A percentile compares a stretch with the other conserved stretches of the same genome.
Conservation (phyloP, 1,140 invertebrate genomes). For the Sinella curviseta region DNA sequence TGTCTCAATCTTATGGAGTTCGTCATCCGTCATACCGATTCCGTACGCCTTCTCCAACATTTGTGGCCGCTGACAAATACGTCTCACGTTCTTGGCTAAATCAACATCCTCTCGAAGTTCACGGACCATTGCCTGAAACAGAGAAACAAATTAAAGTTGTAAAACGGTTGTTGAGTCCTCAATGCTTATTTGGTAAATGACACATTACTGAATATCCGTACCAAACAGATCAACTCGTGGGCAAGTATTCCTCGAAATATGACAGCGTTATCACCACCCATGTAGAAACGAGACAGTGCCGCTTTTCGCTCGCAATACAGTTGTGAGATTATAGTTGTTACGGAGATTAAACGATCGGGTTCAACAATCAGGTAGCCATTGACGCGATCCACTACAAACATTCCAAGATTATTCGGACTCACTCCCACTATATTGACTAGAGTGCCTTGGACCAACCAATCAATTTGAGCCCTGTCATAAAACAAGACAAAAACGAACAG, state of each 20-base stretch:
- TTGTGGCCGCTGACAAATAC: slow-evolving; percentile 48
- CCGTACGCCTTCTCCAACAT: slow-evolving; percentile 42
- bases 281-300: slow-evolving; percentile 68
- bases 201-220: not conserved
- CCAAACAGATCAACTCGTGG: slow-evolving; percentile 69
- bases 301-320: slow-evolving; percentile 83
- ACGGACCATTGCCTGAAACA: slow-evolving; percentile 33
- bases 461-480: not conserved
- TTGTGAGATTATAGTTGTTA: slow-evolving; percentile 77
- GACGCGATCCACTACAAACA: slow-evolving; percentile 23
- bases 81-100: not conserved
- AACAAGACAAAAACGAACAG: not conserved
- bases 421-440: slow-evolving; percentile 35
- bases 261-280: slow-evolving; percentile 56
- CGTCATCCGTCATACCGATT: slow-evolving; percentile 8
- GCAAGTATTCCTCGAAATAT: slow-evolving; percentile 72
- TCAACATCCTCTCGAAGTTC: not conserved
- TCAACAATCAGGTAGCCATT: slow-evolving; percentile 68
- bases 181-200: not conserved
- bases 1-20: not conserved
- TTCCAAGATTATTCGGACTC: slow-evolving; percentile 10
- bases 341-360: slow-evolving; percentile 83
- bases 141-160: slow-evolving; percentile 3
- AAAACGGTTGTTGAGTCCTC: no score
- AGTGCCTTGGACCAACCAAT: not conserved